A percentile compares a stretch with the other conserved stretches of the same genome.
phyloP scores from a whole-genome alignment of 2,113 vertebrate genomes.

The Origma solitaria region DNA sequence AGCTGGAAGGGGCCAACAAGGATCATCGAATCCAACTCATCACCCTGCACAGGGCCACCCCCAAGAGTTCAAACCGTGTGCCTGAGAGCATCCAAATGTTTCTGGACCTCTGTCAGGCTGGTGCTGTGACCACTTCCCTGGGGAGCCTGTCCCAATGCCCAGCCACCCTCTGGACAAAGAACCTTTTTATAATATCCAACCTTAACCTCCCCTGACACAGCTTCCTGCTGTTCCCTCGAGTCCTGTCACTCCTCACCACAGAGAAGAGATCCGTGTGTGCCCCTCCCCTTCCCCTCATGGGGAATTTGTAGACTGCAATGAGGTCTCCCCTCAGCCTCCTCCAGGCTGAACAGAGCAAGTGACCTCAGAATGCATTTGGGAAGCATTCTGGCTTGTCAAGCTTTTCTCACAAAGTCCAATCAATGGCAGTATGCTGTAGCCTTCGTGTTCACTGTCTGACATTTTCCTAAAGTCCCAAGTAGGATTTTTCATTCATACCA shows the following conservation, averaged over 20 bases:
- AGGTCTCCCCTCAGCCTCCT: neutral
- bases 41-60: neutral
- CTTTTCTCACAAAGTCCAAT: neutral
- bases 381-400: neutral
- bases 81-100: neutral
- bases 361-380: neutral
- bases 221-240: neutral
- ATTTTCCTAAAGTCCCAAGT: neutral
- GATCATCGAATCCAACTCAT: fast-evolving
- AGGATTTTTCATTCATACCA: neutral
- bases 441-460: neutral
- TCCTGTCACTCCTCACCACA: neutral
- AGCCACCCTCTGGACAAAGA: neutral
- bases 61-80: neutral
- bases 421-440: neutral
- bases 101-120: neutral
- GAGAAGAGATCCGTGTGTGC: neutral
- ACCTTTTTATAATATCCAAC: neutral
- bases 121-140: neutral
- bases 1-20: neutral
- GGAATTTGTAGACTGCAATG: neutral
- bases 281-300: fast-evolving
- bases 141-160: neutral
- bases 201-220: neutral
- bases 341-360: neutral